Base-by-base conservation (phyloP, 2,113 vertebrate genomes). In the Potamarius usumacintae region DNA sequence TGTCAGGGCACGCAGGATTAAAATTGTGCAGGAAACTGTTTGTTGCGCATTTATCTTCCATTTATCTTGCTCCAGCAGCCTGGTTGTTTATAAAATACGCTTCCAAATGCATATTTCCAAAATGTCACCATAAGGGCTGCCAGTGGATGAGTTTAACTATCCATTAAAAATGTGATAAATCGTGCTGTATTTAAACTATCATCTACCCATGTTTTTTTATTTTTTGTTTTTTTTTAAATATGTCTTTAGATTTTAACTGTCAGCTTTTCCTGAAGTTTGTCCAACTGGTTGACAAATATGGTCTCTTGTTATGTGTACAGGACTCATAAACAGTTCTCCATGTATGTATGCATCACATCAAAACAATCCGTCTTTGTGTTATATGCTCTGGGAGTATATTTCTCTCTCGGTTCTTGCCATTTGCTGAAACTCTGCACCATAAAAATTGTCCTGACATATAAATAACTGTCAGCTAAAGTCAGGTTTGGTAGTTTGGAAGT, bases 21-120 rank as follows among this genome's bases (percentile, higher is more conserved):
- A 86, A 85, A 79, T 57, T 86, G 76, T 80, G 48, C 85, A 86
- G 85, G 85, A 86, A 86, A 86, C 60, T 86, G 85, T 86, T 86
- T 86, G 85, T 86, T 86, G 62, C 74, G n/a, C 58, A 80, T 86
- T 86, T 86, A 80, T 86, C 85, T 86, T 80, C 72, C 76, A 62
- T 86, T 86, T 86, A 86, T 86, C 85, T 86, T 65, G 42, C 65
- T 86, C 74, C 85, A 80, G 52, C 76, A 65, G 85, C 60, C 52
- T 55, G 76, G 25, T 53, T 86, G 85, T 86, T 86, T 86, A 86
- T 67, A 86, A 27, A 67, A 55, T 34, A 79, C 30, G 34, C 76
- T 86, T 80, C 76, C 74, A 80, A 86, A 86, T n/a, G 69, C 83
- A 85, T 85, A 48, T 74, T 80, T 80, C 76, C 74, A 79, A 86